Evolutionary conservation across 2,113 vertebrate species (phyloP), one percentile per base, ranked within the genome.

Genomic region (Scomber japonicus): DNA sequence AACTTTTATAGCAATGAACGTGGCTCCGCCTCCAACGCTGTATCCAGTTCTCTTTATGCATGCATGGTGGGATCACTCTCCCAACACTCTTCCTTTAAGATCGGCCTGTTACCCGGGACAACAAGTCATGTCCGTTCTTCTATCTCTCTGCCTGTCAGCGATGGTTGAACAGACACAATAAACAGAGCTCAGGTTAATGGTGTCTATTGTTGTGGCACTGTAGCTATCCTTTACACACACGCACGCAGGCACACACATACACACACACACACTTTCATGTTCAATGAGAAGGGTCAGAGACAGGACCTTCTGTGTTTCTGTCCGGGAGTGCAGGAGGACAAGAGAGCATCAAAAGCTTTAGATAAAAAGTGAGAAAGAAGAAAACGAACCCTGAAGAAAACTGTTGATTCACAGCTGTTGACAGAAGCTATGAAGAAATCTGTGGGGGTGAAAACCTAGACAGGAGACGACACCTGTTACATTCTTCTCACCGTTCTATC

Each of bases 401-500:
- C 19, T 62, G 27, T 53, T 61, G 66, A 83, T 84, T 86, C 64
- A 71, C 51, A 49, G 63, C 5, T 59, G 81, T 14, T 67, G 85
- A 88, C 69, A 72, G 82, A 68, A 49, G 70, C n/a, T 17, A 55
- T 9, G 30, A 73, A 40, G 61, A 70, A 56, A 48, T 75, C 27
- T 50, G 67, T 64, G 65, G 17, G 54, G 30, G 35, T 21, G 46
- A 81, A 65, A 57, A 71, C 74, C 6, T 53, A 49, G 77, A 56
- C 46, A 55, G 31, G 16, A n/a, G 2, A 12, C 5, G 55, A 61
- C 46, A 40, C 6, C 16, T 4, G 2, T 4, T 10, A 50, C 3
- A 40, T 40, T 40, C 27, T 51, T 46, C 9, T 11, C 35, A 11
- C n/a, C n/a, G 70, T 30, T 51, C 19, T 24, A 21, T 4, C 53